A percentile compares a stretch with the other conserved stretches of the same genome.
phyloP scores from a whole-genome alignment of 2,888 invertebrate genomes.

The Andrena dorsata region DNA sequence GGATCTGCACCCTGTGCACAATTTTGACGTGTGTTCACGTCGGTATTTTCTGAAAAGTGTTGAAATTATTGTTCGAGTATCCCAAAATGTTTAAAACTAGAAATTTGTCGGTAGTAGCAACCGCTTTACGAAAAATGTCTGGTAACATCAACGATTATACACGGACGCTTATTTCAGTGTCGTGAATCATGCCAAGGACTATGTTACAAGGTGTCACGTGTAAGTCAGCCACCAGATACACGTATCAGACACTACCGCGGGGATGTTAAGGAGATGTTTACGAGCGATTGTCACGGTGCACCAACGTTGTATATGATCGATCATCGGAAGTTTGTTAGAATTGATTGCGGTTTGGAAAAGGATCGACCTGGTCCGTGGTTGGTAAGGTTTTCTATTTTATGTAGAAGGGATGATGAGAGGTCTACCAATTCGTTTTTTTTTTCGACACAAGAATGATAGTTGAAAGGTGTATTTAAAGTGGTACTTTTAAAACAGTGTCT shows the following conservation, averaged over 20 bases:
- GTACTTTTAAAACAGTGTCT: too few species aligned
- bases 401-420: too few species aligned
- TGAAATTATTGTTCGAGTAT: too few species aligned
- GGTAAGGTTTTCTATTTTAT: too few species aligned
- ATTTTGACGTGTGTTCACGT: too few species aligned
- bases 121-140: too few species aligned
- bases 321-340: conserved; percentile 25
- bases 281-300: conserved; percentile 63
- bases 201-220: conserved; percentile 52
- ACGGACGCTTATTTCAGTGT: conserved; percentile 40
- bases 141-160: conserved; percentile 3
- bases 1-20: too few species aligned
- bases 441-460: too few species aligned
- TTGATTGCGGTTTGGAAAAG: not conserved
- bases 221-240: conserved; percentile 61
- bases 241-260: conserved; percentile 55
- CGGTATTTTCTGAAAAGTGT: too few species aligned
- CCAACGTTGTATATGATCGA: conserved; percentile 52
- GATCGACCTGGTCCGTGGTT: not conserved
- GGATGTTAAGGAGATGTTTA: conserved; percentile 64
- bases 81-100: not conserved
- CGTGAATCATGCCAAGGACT: conserved; percentile 58
- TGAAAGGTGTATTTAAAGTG: too few species aligned
- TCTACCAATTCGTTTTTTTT: too few species aligned
- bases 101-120: conserved; percentile 19